phyloP scores from a whole-genome alignment of 2,888 invertebrate species.

The Tineola bisselliella region DNA sequence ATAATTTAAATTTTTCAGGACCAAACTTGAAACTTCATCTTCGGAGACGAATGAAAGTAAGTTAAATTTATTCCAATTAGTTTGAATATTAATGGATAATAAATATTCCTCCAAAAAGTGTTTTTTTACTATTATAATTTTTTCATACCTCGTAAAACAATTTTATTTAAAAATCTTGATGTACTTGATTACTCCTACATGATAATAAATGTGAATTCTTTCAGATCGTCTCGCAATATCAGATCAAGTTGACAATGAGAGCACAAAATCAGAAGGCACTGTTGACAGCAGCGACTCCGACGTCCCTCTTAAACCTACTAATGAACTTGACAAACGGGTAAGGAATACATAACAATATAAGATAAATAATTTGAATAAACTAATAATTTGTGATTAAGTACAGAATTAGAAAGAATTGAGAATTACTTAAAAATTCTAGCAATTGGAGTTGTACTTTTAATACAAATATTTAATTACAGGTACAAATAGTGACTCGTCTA shows the following conservation, averaged over 20 bases:
- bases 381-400: too few relatives aligned
- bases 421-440: too few relatives aligned
- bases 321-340: conserved; percentile 74
- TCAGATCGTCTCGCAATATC: conserved; percentile 41
- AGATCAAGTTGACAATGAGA: conserved; percentile 75
- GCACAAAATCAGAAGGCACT: conserved; percentile 67
- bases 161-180: too few relatives aligned
- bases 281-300: conserved; percentile 77
- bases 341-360: conserved; percentile 12
- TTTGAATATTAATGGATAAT: too few relatives aligned
- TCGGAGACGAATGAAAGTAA: conserved; percentile 42
- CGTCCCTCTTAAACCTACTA: conserved; percentile 68
- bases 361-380: too few relatives aligned
- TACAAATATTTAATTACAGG: conserved; percentile 37
- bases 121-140: too few relatives aligned
- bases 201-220: background rate
- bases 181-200: too few relatives aligned
- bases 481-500: conserved; percentile 75
- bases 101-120: too few relatives aligned
- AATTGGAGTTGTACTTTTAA: too few relatives aligned
- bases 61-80: too few relatives aligned
- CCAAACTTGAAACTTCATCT: conserved; percentile 30
- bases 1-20: conserved; percentile 28
- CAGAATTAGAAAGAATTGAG: too few relatives aligned
- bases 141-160: too few relatives aligned